phyloP scores from a whole-genome alignment of 2,113 vertebrate genomes.

The Aegithalos caudatus region DNA sequence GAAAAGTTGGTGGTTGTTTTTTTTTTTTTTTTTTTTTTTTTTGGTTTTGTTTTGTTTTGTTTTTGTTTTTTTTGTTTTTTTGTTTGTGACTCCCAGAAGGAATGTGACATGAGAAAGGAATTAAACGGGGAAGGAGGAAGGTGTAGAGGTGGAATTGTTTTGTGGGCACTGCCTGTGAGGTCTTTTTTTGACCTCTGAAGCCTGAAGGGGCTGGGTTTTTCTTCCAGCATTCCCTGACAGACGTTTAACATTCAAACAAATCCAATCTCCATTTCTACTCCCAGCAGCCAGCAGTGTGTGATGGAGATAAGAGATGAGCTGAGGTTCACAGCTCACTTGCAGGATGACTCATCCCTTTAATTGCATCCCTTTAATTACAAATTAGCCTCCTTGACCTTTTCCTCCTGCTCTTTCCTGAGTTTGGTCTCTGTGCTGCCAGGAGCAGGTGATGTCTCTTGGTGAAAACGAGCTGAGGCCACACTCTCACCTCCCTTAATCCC shows the following conservation, averaged over 20 bases:
- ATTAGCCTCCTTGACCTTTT: conserved; percentile 57
- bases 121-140: background rate
- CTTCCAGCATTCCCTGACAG: background rate
- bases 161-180: background rate
- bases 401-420: background rate
- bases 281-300: background rate
- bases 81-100: background rate
- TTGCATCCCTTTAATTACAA: conserved; percentile 47
- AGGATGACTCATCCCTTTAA: conserved; percentile 50
- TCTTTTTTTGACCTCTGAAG: background rate
- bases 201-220: background rate
- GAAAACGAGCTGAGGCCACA: background rate
- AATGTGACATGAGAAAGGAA: background rate
- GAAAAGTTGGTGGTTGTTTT: background rate
- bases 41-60: background rate
- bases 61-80: background rate
- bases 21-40: background rate
- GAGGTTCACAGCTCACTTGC: conserved; percentile 8
- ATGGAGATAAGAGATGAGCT: background rate
- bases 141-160: background rate
- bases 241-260: background rate
- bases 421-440: background rate
- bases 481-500: background rate
- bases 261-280: background rate
- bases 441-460: background rate